Conservation (phyloP, 2,797 vertebrate genomes). For the Macropodus opercularis region DNA sequence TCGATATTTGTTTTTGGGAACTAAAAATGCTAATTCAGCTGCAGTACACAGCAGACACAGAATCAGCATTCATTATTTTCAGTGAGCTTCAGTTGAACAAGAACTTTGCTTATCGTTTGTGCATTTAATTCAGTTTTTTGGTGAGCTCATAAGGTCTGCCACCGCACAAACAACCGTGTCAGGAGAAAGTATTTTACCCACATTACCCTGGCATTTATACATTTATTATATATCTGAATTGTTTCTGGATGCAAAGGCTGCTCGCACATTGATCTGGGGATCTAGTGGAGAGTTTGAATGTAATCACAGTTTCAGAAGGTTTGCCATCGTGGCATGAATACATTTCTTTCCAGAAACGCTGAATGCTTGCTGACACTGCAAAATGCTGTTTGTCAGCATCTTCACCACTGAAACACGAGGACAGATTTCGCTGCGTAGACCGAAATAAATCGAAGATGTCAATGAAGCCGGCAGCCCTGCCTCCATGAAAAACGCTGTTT, state of each 20-base stretch:
- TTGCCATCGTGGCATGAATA: constrained; percentile 12
- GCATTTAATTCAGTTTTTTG: background rate
- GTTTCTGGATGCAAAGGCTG: background rate
- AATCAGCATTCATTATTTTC: too few relatives aligned
- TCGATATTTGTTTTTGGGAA: too few relatives aligned
- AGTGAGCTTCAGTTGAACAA: too few relatives aligned
- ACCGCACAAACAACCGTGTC: background rate
- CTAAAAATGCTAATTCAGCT: too few relatives aligned
- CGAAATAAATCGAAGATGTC: constrained; percentile 19
- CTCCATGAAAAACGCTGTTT: constrained; percentile 20
- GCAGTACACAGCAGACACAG: too few relatives aligned
- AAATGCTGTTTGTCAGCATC: constrained; percentile 32
- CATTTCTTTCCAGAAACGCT: constrained; percentile 10
- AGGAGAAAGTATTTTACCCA: background rate
- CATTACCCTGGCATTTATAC: background rate
- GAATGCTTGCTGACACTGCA: constrained; percentile 20
- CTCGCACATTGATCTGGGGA: background rate
- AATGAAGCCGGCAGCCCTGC: constrained; percentile 8
- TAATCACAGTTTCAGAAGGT: constrained; percentile 4
- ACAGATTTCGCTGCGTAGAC: constrained; percentile 29
- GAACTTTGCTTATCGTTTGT: too few relatives aligned
- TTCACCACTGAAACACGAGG: constrained; percentile 33
- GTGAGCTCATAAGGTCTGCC: background rate
- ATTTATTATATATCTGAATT: background rate
- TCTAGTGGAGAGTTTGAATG: constrained; percentile 2